Percentiles rank a stretch among this genome's conserved stretches.
Conservation (phyloP, 2,888 invertebrate genomes). For the Drosophila mercatorum region DNA sequence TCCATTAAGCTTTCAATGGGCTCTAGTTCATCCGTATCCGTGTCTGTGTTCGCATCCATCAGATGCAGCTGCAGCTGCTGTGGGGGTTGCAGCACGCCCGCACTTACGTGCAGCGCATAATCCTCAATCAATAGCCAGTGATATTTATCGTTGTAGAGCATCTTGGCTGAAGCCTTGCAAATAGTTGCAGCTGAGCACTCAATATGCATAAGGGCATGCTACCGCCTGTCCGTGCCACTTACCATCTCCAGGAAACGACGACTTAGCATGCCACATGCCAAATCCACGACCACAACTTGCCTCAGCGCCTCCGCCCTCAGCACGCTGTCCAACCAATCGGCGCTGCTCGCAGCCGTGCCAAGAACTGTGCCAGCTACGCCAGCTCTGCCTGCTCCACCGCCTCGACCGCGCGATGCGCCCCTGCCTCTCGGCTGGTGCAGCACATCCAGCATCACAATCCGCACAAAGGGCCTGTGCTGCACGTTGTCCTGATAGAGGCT, state of each 20-base stretch:
- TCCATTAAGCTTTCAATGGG: constrained; percentile 83
- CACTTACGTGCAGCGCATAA: constrained; percentile 72
- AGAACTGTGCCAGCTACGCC: constrained; percentile 12
- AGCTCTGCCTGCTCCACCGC: constrained; percentile 1
- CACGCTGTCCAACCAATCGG: constrained; percentile 74
- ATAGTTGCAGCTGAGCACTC: constrained; percentile 50
- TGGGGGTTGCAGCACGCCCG: constrained; percentile 23
- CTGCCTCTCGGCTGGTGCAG: constrained; percentile 37
- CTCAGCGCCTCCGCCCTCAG: constrained; percentile 75
- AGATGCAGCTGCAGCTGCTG: constrained; percentile 36
- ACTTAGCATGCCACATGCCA: constrained; percentile 82
- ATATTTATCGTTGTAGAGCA: constrained; percentile 84
- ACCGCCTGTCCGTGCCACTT: constrained; percentile 53
- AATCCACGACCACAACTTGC: constrained; percentile 82
- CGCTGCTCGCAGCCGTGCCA: constrained; percentile 40
- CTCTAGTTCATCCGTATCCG: constrained; percentile 61
- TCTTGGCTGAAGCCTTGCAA: constrained; percentile 83
- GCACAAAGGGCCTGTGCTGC: constrained; percentile 58
- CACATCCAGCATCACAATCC: constrained; percentile 66
- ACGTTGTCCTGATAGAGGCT: constrained; percentile 39
- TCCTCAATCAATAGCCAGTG: constrained; percentile 85
- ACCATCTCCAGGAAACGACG: constrained; percentile 82
- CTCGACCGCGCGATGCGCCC: constrained; percentile 12
- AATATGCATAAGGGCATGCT: constrained; percentile 46
- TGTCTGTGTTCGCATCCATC: constrained; percentile 31